Evolutionary conservation across 2,888 invertebrate species (phyloP), one percentile per base, ranked within the genome.

Genomic region (Diadegma fenestrale): DNA sequence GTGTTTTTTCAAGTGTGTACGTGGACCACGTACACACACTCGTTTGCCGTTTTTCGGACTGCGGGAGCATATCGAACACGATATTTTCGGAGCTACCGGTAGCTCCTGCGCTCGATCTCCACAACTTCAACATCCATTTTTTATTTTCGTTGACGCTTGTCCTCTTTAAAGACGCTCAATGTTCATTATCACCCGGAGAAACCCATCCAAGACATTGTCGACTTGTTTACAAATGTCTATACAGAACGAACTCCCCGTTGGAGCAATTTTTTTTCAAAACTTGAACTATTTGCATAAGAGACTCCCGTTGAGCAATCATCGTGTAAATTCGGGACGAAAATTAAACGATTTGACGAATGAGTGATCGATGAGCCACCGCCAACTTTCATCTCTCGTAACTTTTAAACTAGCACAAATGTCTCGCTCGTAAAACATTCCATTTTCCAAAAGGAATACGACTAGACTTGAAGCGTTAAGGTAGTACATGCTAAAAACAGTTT

Each of bases 11-110:
- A 61, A 58, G 37, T 37, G 30, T 37, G n/a, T 12, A 43, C 30
- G 30, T 30, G 30, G n/a, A 54, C 12, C 30, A 33, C 77, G 58
- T 51, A 51, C 30, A 22, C 51, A 45, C n/a, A 45, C 12, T 33
- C 45, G 30, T 30, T 51, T 37, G 12, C 30, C 37, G 48, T 14
- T 17, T 33, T 33, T 64, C 6, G 5, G 63, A 17, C 61, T 45
- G 33, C 64, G 41, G 76, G 51, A 19, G 64, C 58, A 68, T 68
- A 58, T 78, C 68, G 78, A 78, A 78, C 82, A 30, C 63, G 76
- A 82, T 76, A 72, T 82, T 82, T 71, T 66, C 43, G 51, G 54
- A 77, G 82, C 82, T 82, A 71, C 82, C 48, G 51, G 37, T 71
- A 30, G 54, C 72, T 64, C 33, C 69, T 77, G 66, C 64, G 66